Evolutionary conservation across 30 jellyfish, hydroid and myxozoan species (phyloP).

Genomic region (Pelagia noctiluca): DNA sequence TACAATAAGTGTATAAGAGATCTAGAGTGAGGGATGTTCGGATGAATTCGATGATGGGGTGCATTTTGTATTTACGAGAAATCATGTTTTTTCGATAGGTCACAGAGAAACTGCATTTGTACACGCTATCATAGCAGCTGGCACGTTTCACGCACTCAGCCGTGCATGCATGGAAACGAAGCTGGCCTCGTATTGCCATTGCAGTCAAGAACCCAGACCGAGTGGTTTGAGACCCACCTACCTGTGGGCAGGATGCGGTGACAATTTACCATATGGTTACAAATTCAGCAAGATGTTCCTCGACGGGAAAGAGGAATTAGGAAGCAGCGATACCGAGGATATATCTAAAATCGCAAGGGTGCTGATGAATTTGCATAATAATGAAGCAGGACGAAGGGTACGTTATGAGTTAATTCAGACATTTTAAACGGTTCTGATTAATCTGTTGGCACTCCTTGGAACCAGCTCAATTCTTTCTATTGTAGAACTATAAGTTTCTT

Average conservation of each 20-base stretch:
- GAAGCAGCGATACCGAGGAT: slow-evolving; percentile 39
- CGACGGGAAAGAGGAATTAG: slow-evolving; percentile 77
- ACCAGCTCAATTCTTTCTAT: no score
- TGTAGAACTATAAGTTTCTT: no score
- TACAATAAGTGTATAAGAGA: no score
- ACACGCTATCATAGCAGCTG: slow-evolving; percentile 89
- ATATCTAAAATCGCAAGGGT: slow-evolving; percentile 68
- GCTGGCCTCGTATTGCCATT: slow-evolving; percentile 85
- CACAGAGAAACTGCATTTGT: slow-evolving; percentile 90
- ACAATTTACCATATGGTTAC: slow-evolving; percentile 95
- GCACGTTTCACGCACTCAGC: slow-evolving; percentile 91
- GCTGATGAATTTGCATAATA: slow-evolving; percentile 93
- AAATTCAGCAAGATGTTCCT: slow-evolving; percentile 80
- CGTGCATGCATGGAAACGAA: slow-evolving; percentile 99
- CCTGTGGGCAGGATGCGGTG: slow-evolving; percentile 97
- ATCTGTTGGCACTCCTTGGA: no score
- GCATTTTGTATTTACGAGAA: not conserved
- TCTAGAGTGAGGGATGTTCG: no score
- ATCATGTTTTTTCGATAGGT: slow-evolving; percentile 38
- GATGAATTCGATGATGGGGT: not conserved
- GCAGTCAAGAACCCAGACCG: slow-evolving; percentile 92
- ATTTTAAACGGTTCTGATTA: no score
- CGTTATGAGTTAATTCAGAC: no score
- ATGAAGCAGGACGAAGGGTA: slow-evolving; percentile 99
- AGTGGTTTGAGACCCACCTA: slow-evolving; percentile 48